A percentile compares a stretch with the other conserved stretches of the same genome.
These are phyloP conservation scores for Drosophila nigrodunni DNA, from an alignment of 1,140 invertebrate genomes.

Conservation along the genomic window DNA sequence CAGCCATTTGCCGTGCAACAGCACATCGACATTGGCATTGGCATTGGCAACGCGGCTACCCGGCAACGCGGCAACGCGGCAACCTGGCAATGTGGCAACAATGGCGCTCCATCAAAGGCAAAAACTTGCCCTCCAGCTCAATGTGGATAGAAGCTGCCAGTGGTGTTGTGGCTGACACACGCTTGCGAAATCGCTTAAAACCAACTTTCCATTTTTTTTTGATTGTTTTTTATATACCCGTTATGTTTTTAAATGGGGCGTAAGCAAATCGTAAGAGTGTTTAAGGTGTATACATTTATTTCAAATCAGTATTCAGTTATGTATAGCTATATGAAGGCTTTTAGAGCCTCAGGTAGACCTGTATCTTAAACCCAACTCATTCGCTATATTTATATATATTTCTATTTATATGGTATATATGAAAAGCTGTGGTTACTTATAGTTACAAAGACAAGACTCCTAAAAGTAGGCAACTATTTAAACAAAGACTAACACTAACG, in stretches of 20 bases:
- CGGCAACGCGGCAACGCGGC: conserved; percentile 11
- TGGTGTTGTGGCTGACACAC: conserved; percentile 24
- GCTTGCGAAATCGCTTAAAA: conserved; percentile 70
- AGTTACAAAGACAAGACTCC: no score
- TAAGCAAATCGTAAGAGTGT: no score
- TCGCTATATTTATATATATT: no score
- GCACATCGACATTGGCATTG: background rate
- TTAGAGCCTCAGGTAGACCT: no score
- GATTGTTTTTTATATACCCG: conserved; percentile 5
- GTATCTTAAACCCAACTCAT: no score
- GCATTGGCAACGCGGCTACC: conserved; percentile 20
- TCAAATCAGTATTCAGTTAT: background rate
- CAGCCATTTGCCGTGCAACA: conserved; percentile 45
- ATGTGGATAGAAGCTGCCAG: background rate
- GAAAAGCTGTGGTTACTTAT: no score
- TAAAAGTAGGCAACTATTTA: no score
- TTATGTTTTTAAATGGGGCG: no score
- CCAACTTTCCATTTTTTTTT: conserved; percentile 35
- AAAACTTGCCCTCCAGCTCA: conserved; percentile 65
- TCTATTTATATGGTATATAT: no score
- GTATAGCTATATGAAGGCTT: conserved; percentile 1
- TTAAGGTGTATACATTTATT: no score
- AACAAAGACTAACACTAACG: no score
- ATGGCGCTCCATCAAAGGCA: conserved; percentile 65
- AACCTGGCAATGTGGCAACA: conserved; percentile 48